A percentile compares a stretch with the other conserved stretches of the same genome.
phyloP scores from a whole-genome alignment of 2,888 invertebrate genomes.

The Synanthedon tipuliformis region DNA sequence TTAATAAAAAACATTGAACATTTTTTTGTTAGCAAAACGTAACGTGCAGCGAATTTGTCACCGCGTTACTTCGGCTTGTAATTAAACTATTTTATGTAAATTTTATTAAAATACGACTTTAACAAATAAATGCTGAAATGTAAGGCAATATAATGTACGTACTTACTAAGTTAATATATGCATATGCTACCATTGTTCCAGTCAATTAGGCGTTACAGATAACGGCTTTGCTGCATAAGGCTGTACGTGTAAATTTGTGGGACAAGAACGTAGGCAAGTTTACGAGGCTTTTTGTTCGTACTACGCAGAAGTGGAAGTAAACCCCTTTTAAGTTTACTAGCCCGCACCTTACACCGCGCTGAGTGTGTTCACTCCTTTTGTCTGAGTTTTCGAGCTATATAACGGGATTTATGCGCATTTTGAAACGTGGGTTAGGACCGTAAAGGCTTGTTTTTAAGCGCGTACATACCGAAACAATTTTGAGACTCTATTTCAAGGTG shows the following conservation, averaged over 20 bases:
- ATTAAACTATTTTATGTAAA: background rate
- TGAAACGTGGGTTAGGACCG: background rate
- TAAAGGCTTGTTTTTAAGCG: too few relatives aligned
- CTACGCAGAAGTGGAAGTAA: slow-evolving; percentile 12
- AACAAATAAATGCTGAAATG: background rate
- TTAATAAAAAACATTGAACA: background rate
- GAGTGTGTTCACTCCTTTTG: background rate
- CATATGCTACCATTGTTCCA: slow-evolving; percentile 13
- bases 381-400: background rate
- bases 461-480: too few relatives aligned
- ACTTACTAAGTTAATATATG: too few relatives aligned
- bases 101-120: background rate
- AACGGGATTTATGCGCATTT: background rate
- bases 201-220: slow-evolving; percentile 14
- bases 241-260: slow-evolving; percentile 22
- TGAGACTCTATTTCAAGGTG: too few relatives aligned
- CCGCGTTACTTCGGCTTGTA: background rate
- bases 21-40: background rate
- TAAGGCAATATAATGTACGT: background rate
- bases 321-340: background rate
- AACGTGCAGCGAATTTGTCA: too few relatives aligned
- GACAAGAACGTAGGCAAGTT: slow-evolving; percentile 19
- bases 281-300: slow-evolving; percentile 16
- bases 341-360: background rate
- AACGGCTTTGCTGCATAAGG: slow-evolving; percentile 10